Conservation (phyloP, 2,797 vertebrate genomes). For the Hephaestus fuliginosus region DNA sequence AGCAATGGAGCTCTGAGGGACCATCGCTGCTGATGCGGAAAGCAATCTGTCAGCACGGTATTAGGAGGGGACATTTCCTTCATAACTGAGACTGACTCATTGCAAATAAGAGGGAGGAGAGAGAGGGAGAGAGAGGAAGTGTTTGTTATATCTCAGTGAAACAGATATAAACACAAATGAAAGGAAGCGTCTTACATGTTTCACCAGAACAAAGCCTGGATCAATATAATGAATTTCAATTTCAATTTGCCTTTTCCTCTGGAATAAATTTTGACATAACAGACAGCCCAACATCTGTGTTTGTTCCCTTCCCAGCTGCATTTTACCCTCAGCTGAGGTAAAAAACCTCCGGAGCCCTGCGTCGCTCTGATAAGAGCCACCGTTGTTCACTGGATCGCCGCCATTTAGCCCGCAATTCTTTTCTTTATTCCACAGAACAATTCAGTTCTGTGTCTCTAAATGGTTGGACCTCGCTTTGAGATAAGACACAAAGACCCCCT, state of each 20-base stretch:
- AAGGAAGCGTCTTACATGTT: constrained; percentile 11
- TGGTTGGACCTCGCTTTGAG: constrained; percentile 42
- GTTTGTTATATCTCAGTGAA: constrained; percentile 36
- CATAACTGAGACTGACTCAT: constrained; percentile 40
- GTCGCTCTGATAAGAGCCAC: constrained; percentile 60
- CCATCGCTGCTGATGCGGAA: constrained; percentile 50
- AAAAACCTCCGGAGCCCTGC: constrained; percentile 50
- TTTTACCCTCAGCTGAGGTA: constrained; percentile 42
- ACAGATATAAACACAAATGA: constrained; percentile 35
- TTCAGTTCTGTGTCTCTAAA: constrained; percentile 58
- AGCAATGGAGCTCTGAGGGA: constrained; percentile 52
- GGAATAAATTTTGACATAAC: constrained; percentile 33
- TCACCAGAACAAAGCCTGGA: constrained; percentile 43
- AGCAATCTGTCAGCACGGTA: constrained; percentile 61
- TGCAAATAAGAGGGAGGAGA: constrained; percentile 33
- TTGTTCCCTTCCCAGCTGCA: constrained; percentile 27
- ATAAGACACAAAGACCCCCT: constrained; percentile 66
- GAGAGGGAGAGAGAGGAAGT: not conserved
- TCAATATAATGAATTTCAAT: constrained; percentile 41
- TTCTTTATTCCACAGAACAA: constrained; percentile 62
- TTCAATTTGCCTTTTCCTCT: constrained; percentile 24
- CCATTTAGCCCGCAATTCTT: constrained; percentile 61
- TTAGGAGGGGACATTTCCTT: constrained; percentile 53
- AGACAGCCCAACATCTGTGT: constrained; percentile 47
- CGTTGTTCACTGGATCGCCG: constrained; percentile 31